Evolutionary conservation across 2,888 invertebrate genomes (phyloP), one percentile per base, ranked within the genome.

Genomic region (Drosophila emarginata): DNA sequence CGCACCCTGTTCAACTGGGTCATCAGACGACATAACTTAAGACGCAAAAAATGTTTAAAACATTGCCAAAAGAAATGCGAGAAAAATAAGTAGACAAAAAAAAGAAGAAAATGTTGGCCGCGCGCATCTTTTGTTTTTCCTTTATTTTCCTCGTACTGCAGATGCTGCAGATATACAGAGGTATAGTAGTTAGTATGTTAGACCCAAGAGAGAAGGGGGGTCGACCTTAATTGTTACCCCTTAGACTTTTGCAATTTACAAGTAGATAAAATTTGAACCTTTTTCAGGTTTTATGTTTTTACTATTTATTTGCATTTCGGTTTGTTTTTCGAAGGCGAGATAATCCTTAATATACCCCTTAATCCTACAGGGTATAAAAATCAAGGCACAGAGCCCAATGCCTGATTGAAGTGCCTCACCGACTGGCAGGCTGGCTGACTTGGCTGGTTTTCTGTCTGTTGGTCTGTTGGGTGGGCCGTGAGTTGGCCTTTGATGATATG

Each of bases 401-500:
- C 65, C 67, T 72, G 78, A 78, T 76, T 78, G 76, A 76, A 78
- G 78, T 78, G 78, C 11, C 14, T 50, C 53, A 40, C 28, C 6
- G 28, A 37, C 50, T 15, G 54, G 36, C 39, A 12, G 58, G 36
- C 23, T 39, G 12, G 14, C 32, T 7, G 39, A n/a, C 26, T 37
- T 4, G 6, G 15, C 23, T 23, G 23, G 23, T 23, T 15, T 21
- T 32, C 39, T n/a, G 58, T 36, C 23, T 39, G 12, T 11, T 14
- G 2, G 39, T n/a, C 15, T 37, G 15, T 15, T 21, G 28, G 21
- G 39, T 11, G 37, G 54, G 15, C 2, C 15, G 62, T 63, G 68
- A 58, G 62, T 72, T 65, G 58, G 75, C 80, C 77, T 81, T 80
- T 79, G 84, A 78, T 73, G 76, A 80, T 69, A 78, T 58, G 50